A percentile compares a stretch with the other conserved stretches of the same genome.
These are phyloP conservation scores for Aethina tumida DNA, from an alignment of 1,140 invertebrate species.

Conservation along the genomic window DNA sequence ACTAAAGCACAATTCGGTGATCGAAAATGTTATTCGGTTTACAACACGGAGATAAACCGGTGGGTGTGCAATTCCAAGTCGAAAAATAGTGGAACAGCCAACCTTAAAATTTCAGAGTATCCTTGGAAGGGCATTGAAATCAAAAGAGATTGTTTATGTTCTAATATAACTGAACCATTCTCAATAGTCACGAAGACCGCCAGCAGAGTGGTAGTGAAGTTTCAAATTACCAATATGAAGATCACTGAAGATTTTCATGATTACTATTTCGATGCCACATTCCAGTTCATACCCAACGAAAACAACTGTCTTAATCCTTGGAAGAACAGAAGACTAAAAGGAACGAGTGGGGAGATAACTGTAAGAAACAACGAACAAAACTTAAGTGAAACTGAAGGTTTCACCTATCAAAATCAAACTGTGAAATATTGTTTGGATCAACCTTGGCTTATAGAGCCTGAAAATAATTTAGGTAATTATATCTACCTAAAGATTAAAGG, in stretches of 20 bases:
- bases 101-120: constrained; percentile 58
- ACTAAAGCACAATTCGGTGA: constrained; percentile 55
- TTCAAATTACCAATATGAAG: constrained; percentile 68
- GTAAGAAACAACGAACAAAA: constrained; percentile 29
- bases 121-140: constrained; percentile 62
- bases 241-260: constrained; percentile 71
- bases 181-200: constrained; percentile 54
- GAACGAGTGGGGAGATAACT: constrained; percentile 60
- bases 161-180: constrained; percentile 51
- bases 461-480: constrained; percentile 56
- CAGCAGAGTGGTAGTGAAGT: constrained; percentile 58
- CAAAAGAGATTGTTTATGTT: constrained; percentile 63
- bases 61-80: constrained; percentile 49
- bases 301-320: constrained; percentile 48
- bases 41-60: constrained; percentile 44
- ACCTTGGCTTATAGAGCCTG: constrained; percentile 68
- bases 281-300: constrained; percentile 55
- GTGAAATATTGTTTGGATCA: constrained; percentile 51
- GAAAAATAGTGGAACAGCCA: constrained; percentile 42
- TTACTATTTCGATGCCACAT: constrained; percentile 71
- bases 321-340: constrained; percentile 51
- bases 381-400: constrained; percentile 15
- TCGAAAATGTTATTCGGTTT: constrained; percentile 51
- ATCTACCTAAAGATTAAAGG: constrained; percentile 60
- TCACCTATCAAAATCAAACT: constrained; percentile 18